Base-by-base conservation (phyloP, 2,797 vertebrate species). In the Mico argentatus region DNA sequence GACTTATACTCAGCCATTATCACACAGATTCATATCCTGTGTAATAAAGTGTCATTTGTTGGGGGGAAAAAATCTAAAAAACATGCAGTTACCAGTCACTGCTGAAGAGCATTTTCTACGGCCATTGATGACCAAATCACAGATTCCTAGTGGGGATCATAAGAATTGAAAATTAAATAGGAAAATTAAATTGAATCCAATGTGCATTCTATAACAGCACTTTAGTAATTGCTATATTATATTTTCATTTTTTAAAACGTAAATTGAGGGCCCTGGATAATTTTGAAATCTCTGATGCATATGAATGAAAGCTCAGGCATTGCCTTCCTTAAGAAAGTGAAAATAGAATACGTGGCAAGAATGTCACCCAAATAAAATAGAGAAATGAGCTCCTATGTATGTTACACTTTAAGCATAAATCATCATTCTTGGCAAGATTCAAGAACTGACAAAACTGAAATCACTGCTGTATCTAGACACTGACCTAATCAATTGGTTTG, bases 261-360 rank as follows among this genome's bases (percentile, higher is more conserved):
- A 33, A 82, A 67, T 33, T 11, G 17, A 52, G 9, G 19, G 12
- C 44, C 85, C 80, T 2, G 70, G 20, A 91, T 80, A 46, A 91
- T 88, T 95, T 95, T 79, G 84, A 95, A 95, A 94, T 82, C 11
- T 46, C 10, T 50, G 39, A 1, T 86, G 7, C 13, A 83, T 75
- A 41, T 48, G 24, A 95, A 50, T 39, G 72, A 86, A 27, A 92
- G 27, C 64, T 70, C 55, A 94, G 50, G 67, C 50, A 80, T 81
- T 83, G 75, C n/a, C 57, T 91, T 93, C 41, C 46, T 57, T 90
- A 83, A 94, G 50, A 90, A 85, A 97, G 83, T 95, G 73, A 88
- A 93, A 95, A 90, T 88, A 12, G 64, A 97, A 91, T 79, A 96
- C n/a, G 5, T 92, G 64, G 50, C 46, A 97, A 79, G 26, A 86